A percentile compares a stretch with the other conserved stretches of the same genome.
Evolutionary conservation across 2,888 invertebrate genomes (phyloP).

Genomic region (Diaphora mendica): DNA sequence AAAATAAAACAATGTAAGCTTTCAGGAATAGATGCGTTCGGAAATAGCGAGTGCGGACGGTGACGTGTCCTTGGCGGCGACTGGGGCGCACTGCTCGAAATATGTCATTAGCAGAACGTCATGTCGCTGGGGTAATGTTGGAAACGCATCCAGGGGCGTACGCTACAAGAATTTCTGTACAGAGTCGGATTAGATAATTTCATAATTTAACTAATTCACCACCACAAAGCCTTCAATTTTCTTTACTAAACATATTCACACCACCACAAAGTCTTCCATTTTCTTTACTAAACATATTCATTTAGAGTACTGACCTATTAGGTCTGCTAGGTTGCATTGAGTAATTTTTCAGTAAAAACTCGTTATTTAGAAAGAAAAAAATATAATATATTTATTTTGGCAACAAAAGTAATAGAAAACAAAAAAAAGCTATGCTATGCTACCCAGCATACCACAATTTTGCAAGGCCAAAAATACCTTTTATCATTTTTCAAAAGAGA

Average conservation of each 20-base stretch:
- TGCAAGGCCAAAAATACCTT: too few relatives aligned
- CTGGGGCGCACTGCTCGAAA: constrained; percentile 66
- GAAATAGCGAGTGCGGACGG: constrained; percentile 77
- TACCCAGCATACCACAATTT: too few relatives aligned
- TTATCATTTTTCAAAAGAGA: neutral
- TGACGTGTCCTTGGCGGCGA: constrained; percentile 79
- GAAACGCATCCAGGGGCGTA: constrained; percentile 35
- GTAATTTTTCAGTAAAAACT: neutral
- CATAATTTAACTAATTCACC: neutral
- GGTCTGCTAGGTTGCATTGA: neutral
- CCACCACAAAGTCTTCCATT: too few relatives aligned
- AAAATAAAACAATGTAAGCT: constrained; percentile 85
- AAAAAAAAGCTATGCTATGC: too few relatives aligned
- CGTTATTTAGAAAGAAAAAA: neutral
- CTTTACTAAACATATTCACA: neutral
- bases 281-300: too few relatives aligned
- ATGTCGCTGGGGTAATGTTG: constrained; percentile 55
- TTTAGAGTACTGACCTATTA: neutral
- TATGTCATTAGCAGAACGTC: constrained; percentile 74
- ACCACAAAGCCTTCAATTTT: neutral
- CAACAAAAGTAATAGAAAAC: too few relatives aligned
- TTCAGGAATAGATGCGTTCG: constrained; percentile 79
- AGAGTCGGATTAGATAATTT: neutral
- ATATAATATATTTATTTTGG: too few relatives aligned
- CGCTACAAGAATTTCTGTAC: neutral